These are phyloP conservation scores for Tridacna gigas DNA, from an alignment of 2,888 invertebrate species.

Conservation along the genomic window DNA sequence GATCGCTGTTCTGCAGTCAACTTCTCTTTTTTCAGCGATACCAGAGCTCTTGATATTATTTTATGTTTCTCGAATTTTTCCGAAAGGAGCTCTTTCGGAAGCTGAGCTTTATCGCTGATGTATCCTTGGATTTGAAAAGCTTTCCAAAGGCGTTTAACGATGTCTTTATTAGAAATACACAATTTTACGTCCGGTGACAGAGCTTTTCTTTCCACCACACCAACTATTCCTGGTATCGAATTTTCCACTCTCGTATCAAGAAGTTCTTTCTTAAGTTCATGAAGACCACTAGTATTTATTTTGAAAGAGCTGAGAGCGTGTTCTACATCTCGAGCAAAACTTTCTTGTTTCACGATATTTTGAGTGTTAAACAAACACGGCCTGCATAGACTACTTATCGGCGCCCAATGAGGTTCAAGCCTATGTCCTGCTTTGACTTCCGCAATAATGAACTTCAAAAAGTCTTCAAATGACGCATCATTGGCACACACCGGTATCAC, in stretches of 20 bases:
- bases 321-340: conserved; percentile 51
- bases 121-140: conserved; percentile 63
- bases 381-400: conserved; percentile 51
- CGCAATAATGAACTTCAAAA: conserved; percentile 52
- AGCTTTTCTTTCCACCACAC: conserved; percentile 39
- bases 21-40: conserved; percentile 28
- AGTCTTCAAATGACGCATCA: conserved; percentile 54
- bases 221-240: conserved; percentile 46
- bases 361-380: conserved; percentile 56
- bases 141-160: conserved; percentile 47
- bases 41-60: conserved; percentile 31
- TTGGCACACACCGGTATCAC: conserved; percentile 55
- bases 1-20: conserved; percentile 34
- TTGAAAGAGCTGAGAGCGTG: conserved; percentile 38
- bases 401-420: conserved; percentile 61
- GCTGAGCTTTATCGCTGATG: conserved; percentile 37
- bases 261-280: conserved; percentile 30
- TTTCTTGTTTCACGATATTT: conserved; percentile 56
- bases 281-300: conserved; percentile 28
- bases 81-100: conserved; percentile 12
- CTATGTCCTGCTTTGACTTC: conserved; percentile 24
- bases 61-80: conserved; percentile 18
- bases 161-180: conserved; percentile 37
- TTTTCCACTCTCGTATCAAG: conserved; percentile 39
- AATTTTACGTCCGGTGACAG: conserved; percentile 1